Conservation (phyloP, 2,888 invertebrate genomes). For the Oligia fasciuncula region DNA sequence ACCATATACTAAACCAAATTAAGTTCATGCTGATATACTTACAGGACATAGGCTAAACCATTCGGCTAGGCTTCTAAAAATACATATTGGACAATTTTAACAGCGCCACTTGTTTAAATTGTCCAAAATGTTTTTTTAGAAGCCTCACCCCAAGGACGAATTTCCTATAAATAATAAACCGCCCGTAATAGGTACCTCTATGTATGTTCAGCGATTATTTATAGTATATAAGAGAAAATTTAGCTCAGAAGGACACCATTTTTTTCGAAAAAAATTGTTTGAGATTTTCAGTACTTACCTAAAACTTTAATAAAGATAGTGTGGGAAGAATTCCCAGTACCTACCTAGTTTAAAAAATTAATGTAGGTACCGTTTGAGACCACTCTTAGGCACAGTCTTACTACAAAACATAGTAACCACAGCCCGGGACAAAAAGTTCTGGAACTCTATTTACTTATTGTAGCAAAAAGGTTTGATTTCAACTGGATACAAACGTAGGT, state of each 20-base stretch:
- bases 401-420: neutral
- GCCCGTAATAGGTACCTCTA: too few species aligned
- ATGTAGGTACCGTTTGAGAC: neutral
- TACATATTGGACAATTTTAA: neutral
- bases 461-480: neutral
- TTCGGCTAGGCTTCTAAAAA: neutral
- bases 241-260: neutral
- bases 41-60: neutral
- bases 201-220: neutral
- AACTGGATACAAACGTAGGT: neutral
- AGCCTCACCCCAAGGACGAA: too few species aligned
- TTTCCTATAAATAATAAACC: neutral
- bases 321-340: neutral
- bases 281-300: neutral
- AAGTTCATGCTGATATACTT: neutral
- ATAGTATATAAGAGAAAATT: neutral
- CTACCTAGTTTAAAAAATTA: neutral
- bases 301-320: neutral
- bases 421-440: neutral
- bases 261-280: neutral
- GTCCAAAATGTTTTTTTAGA: neutral
- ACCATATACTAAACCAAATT: neutral
- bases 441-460: neutral
- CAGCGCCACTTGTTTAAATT: neutral
- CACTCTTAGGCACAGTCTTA: neutral